Base-by-base conservation (phyloP, 2,113 vertebrate genomes). In the Bubo bubo region DNA sequence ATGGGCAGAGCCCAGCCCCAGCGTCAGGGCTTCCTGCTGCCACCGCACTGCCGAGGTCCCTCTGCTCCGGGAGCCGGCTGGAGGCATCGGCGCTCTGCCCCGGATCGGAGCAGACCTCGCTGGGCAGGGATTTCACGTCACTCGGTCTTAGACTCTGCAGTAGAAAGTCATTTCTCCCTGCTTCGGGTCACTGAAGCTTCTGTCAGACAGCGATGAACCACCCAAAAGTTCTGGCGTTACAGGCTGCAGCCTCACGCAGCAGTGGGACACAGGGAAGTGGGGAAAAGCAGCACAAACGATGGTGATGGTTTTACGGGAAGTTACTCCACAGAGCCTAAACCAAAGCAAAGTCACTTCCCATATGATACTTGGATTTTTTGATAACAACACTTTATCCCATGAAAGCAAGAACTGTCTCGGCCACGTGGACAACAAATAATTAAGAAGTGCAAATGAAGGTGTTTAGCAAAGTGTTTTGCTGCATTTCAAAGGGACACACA, bases 201-300 rank as follows among this genome's bases (percentile, higher is more conserved):
- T 30, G 63, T 14, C 56, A 53, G 27, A 24, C 58, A 26, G 41
- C 0, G 8, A 47, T 8, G 14, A 73, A 17, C 23, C 49, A 49
- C 22, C 35, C 60, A 34, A 6, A 37, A 8, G 32, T 41, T 43
- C 9, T 35, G 22, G 71, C 45, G 49, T 15, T 32, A 3, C 47
- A 30, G 35, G 4, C 43, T 10, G 28, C 27, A 22, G 24, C 21
- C 70, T 39, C 34, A 12, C 53, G 22, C 9, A 2, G 3, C 27
- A 12, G 7, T 17, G 2, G 58, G 16, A 5, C 4, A 0, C 1
- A 5, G 45, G 24, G 2, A 21, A 50, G 11, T 4, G 14, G 47
- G 19, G 35, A 47, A 41, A 63, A 37, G 13, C 37, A 27, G 73
- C 67, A 9, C 49, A 10, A 19, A 14, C 58, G 49, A 15, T 6